These are phyloP conservation scores for Mormyrus hasselquistii DNA, from an alignment of 2,797 vertebrate species.

Conservation along the genomic window DNA sequence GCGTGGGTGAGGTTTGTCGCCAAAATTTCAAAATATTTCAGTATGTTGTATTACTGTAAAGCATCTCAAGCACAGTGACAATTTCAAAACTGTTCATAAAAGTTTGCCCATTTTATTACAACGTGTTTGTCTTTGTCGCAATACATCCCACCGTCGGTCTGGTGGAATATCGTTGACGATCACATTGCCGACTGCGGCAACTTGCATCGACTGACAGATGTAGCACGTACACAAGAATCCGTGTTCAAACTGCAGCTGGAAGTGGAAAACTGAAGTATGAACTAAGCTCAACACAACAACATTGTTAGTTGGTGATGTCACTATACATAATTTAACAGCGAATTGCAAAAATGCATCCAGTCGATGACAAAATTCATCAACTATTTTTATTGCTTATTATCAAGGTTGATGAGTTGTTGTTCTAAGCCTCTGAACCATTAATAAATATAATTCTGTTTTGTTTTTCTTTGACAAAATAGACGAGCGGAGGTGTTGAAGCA, in stretches of 20 bases:
- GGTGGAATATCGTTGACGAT: not conserved
- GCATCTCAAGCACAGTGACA: not conserved
- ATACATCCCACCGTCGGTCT: not conserved
- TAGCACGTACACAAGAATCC: not conserved
- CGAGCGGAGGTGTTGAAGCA: not conserved
- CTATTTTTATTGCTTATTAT: not conserved
- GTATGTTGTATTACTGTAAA: not conserved
- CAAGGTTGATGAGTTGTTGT: not conserved
- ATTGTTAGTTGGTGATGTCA: not conserved
- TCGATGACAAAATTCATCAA: not conserved
- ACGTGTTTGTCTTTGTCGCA: not conserved
- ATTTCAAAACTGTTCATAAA: not conserved
- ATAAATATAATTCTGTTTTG: not conserved
- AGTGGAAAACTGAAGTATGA: not conserved
- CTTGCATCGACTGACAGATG: not conserved
- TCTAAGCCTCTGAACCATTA: not conserved
- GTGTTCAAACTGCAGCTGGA: not conserved
- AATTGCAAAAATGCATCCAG: not conserved
- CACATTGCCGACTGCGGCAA: not conserved
- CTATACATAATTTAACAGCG: not conserved
- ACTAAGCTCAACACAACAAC: not conserved
- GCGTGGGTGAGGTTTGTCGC: not conserved
- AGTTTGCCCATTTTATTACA: not conserved
- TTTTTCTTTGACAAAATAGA: not conserved
- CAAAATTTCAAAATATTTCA: not conserved